Base-by-base conservation (phyloP, 2,888 invertebrate genomes). In the Cylindroiulus punctatus region DNA sequence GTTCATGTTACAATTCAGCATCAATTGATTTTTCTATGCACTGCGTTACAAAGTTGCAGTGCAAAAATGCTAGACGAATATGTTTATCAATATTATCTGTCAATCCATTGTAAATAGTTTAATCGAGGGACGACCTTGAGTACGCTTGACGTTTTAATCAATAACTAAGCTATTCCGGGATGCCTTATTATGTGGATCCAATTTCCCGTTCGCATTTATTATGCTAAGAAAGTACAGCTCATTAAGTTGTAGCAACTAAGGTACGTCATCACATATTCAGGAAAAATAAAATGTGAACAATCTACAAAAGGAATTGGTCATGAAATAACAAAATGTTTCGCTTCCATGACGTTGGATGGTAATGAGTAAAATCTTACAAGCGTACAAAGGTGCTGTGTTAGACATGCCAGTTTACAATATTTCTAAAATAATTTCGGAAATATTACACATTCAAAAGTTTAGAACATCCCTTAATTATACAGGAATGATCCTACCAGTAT, bases 11-110 rank as follows among this genome's bases (percentile, higher is more conserved):
- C 52, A 52, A 52, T n/a, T 26, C 26, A 65, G 26, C 26, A 4
- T 26, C 4, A 26, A 65, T 65, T 26, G 26, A 65, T 22, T 47
- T 57, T 65, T 26, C 26, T 65, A 10, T 65, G 26, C 22, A 65
- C 52, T 4, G n/a, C 19, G 12, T 26, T 52, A 44, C 4, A 57
- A 10, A 8, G 22, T 65, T 65, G 26, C 26, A 65, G 26, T 26
- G 65, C 65, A n/a, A 65, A 65, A 65, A 3, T 65, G 26, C 19
- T 12, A 52, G 52, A 52, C 52, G 8, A 26, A 65, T 10, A 65
- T 65, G 65, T 65, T 65, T 65, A 65, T 65, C 65, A 65, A 65
- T 65, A 65, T 65, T 26, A 65, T 65, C 65, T 65, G 65, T 65
- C 65, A 65, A 65, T 12, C 26, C 26, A 65, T 65, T 26, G 65